Percentiles rank a stretch among this genome's conserved stretches.
Conservation (phyloP, 2,113 vertebrate species). For the Rutilus rutilus region DNA sequence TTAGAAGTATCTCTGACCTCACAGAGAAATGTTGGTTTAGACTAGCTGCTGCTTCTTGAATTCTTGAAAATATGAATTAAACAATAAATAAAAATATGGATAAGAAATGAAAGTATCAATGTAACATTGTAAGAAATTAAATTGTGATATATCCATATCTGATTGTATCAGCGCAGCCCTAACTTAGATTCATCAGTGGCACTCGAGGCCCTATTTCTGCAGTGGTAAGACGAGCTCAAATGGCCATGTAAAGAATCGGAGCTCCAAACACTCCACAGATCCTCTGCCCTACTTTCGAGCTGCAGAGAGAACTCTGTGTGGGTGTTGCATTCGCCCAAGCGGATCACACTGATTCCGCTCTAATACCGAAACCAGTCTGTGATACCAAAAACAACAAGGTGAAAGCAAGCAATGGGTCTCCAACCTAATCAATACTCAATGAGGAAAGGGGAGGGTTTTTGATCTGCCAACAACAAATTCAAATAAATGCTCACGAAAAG, state of each 20-base stretch:
- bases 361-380: constrained; percentile 30
- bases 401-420: neutral
- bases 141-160: neutral
- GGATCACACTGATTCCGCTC: constrained; percentile 33
- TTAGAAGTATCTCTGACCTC: neutral
- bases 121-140: neutral
- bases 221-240: neutral
- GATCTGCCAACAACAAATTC: neutral
- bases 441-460: neutral
- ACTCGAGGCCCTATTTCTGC: neutral
- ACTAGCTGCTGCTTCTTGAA: neutral
- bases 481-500: neutral
- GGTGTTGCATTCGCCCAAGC: constrained; percentile 17
- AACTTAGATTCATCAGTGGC: neutral
- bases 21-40: neutral
- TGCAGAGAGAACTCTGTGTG: constrained; percentile 32
- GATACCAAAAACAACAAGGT: constrained; percentile 21
- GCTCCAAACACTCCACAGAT: constrained; percentile 16
- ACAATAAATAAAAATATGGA: neutral
- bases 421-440: constrained; percentile 1
- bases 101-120: neutral
- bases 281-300: constrained; percentile 37
- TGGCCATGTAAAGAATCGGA: constrained; percentile 1
- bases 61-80: neutral
- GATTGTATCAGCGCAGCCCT: neutral